phyloP scores from a whole-genome alignment of 2,888 invertebrate species.

The Baccha elongata region DNA sequence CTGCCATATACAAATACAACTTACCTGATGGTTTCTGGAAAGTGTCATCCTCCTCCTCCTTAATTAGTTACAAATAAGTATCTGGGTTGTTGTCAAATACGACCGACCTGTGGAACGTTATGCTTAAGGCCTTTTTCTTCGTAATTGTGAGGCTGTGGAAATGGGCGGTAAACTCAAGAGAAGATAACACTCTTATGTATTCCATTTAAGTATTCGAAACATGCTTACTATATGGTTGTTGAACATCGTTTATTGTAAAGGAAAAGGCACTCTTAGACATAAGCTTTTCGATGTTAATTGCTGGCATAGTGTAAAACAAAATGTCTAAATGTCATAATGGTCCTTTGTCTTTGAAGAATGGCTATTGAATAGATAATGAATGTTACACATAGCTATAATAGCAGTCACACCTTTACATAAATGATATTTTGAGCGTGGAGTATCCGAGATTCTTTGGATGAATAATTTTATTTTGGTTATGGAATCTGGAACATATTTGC shows the following conservation, averaged over 20 bases:
- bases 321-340: conserved; percentile 9
- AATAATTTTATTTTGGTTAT: too few relatives aligned
- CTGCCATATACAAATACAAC: not conserved
- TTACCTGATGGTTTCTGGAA: not conserved
- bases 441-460: too few relatives aligned
- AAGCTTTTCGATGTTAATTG: conserved; percentile 58
- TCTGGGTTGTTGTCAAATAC: conserved; percentile 29
- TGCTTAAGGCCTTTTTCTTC: conserved; percentile 32
- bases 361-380: conserved; percentile 14
- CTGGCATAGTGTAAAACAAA: conserved; percentile 29
- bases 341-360: conserved; percentile 9
- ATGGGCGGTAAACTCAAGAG: not conserved
- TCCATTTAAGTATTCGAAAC: conserved; percentile 42
- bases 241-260: conserved; percentile 8
- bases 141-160: conserved; percentile 1
- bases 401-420: not conserved
- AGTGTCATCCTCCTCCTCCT: not conserved
- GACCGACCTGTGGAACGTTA: conserved; percentile 48
- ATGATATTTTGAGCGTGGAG: too few relatives aligned
- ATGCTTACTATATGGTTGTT: conserved; percentile 53
- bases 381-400: too few relatives aligned
- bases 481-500: too few relatives aligned
- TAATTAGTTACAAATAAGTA: conserved; percentile 27
- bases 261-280: conserved; percentile 18
- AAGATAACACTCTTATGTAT: conserved; percentile 37